Percentiles rank a stretch among this genome's conserved stretches.
These are phyloP conservation scores for Gastrophysa polygoni DNA, from an alignment of 2,888 invertebrate genomes.

Conservation along the genomic window DNA sequence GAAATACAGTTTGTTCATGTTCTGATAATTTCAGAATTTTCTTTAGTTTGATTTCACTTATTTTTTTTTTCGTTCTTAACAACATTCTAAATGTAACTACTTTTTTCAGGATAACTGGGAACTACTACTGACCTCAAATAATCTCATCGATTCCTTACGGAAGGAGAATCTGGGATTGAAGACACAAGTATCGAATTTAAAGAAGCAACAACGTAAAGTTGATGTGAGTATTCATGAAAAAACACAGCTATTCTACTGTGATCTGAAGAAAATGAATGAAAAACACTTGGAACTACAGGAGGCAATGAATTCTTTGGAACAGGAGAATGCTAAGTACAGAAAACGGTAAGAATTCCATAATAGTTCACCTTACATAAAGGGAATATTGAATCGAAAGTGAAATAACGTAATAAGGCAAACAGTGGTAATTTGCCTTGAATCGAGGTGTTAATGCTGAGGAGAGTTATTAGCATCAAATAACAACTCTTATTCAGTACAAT, in stretches of 20 bases:
- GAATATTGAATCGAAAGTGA: not conserved
- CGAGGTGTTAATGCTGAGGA: no score
- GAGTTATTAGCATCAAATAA: no score
- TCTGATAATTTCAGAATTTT: no score
- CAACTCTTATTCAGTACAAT: no score
- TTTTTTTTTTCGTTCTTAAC: no score
- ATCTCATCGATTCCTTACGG: not conserved
- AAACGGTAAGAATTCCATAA: not conserved
- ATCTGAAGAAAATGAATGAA: slow-evolving; percentile 5
- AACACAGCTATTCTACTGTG: slow-evolving; percentile 3
- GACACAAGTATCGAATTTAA: not conserved
- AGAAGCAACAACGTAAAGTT: not conserved
- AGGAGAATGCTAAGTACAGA: slow-evolving; percentile 5
- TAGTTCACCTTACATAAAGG: not conserved
- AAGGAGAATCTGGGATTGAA: not conserved
- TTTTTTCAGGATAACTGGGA: no score
- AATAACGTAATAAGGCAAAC: no score
- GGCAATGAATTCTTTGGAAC: not conserved
- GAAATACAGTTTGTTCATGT: no score
- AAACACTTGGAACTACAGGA: not conserved
- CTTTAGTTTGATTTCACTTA: no score
- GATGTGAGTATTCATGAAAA: not conserved
- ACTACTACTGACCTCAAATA: no score
- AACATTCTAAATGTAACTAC: no score
- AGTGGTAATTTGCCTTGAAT: no score